Evolutionary conservation across 1,140 invertebrate species (phyloP), one percentile per base, ranked within the genome.

Genomic region (Ectropis grisescens): DNA sequence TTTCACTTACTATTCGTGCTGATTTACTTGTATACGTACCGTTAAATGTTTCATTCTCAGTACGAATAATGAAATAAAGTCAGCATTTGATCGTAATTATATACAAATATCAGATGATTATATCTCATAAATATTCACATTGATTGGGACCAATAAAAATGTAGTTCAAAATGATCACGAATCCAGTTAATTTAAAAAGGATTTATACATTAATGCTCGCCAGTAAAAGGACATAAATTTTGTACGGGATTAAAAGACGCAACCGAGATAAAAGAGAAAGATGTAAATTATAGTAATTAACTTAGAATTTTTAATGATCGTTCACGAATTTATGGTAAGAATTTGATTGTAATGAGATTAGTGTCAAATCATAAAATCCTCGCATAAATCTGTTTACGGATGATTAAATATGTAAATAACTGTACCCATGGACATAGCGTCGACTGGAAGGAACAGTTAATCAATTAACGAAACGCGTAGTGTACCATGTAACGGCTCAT

Each of bases 381-480:
- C 11, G 19, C 16, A 48, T 56, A 46, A 56, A 56, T 52, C 48
- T 44, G 41, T 39, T 42, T 30, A 33, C 28, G 13, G 33, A 35
- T 42, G 38, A 46, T 54, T 54, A 37, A 47, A 43, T 44, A 44
- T 44, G 31, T 40, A 24, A 15, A 7, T 47, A 37, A 47, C 10
- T 41, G 33, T 41, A 44, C 41, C 47, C 45, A 47, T 41, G 33
- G 38, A 44, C 41, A 44, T 43, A 47, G 37, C 31, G 28, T n/a
- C 27, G 25, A 29, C 22, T 41, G 23, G 16, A 19, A 8, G 8
- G 8, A 4, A 55, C 55, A 45, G 55, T 61, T 59, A 59, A 44
- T 41, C 43, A 61, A 59, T 59, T 59, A 60, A 52, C 42, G 33
- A 57, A 62, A 56, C 58, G 52, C 40, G 44, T 47, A 36, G 32